These are phyloP conservation scores for Agrochola lota DNA, from an alignment of 2,888 invertebrate genomes.

Conservation along the genomic window DNA sequence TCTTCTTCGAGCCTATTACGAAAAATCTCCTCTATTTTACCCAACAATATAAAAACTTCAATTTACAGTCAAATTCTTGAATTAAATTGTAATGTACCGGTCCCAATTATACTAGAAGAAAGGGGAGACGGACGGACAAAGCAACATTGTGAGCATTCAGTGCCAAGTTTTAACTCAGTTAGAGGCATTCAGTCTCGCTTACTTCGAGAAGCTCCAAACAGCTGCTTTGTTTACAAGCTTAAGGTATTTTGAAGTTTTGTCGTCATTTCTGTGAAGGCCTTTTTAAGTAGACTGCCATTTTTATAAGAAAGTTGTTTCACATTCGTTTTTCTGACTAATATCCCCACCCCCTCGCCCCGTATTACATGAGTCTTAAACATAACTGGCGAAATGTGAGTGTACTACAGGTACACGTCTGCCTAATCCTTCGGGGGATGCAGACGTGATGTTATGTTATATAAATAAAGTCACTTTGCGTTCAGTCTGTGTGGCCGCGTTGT, in stretches of 20 bases:
- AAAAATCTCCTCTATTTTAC: constrained; percentile 22
- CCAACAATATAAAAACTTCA: constrained; percentile 56
- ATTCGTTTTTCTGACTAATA: neutral
- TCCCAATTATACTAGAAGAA: constrained; percentile 70
- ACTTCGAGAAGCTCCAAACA: constrained; percentile 54
- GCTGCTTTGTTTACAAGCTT: constrained; percentile 54
- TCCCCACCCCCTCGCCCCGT: too few species aligned
- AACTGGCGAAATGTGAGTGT: too few species aligned
- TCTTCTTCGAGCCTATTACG: neutral
- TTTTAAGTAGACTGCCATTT: neutral
- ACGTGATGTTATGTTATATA: too few species aligned
- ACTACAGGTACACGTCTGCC: too few species aligned
- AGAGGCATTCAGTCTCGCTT: constrained; percentile 66
- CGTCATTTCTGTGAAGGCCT: constrained; percentile 14
- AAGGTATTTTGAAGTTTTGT: constrained; percentile 37
- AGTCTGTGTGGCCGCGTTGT: too few species aligned
- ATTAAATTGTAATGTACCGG: constrained; percentile 69
- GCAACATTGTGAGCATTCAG: constrained; percentile 69
- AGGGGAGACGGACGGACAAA: constrained; percentile 70
- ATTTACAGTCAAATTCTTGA: constrained; percentile 63
- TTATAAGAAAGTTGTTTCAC: neutral
- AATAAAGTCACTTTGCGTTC: too few species aligned
- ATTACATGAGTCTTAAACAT: too few species aligned
- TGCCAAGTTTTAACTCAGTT: constrained; percentile 74
- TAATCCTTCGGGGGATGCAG: too few species aligned